Base-by-base conservation (phyloP, 2,113 vertebrate species). In the Strigops habroptila region DNA sequence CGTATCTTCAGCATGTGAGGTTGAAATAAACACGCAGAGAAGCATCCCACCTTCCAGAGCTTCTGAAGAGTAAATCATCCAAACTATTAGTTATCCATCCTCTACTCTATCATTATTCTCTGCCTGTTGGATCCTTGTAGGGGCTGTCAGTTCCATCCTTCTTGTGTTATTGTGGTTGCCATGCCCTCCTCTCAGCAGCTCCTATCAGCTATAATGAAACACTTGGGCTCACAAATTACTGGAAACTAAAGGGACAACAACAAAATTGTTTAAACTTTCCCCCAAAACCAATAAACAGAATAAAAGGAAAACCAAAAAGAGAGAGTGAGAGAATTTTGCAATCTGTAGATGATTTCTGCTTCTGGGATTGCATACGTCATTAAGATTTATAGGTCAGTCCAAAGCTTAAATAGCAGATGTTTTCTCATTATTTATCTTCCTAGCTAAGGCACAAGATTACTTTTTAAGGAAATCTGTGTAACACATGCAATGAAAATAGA, bases 341-440 rank as follows among this genome's bases (percentile, higher is more conserved):
- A 92, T 96, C 90, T 95, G 95, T 75, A 91, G 82, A 95, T 88
- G 69, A 96, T 96, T 97, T 94, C 91, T 96, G 77, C 76, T 97
- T 94, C 93, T 95, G 88, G 86, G 59, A 95, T 97, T 86, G 44
- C 44, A 63, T 91, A 76, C 65, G 11, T 93, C 78, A 88, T 94
- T 73, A 93, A 93, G 93, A 94, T 97, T 97, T 91, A 89, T 92
- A 82, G 82, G 83, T 93, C 90, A 97, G 67, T 88, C 68, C 75
- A 78, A 82, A 80, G 67, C 80, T 95, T 98, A 96, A 96, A 94
- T 80, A 97, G 78, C 74, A 97, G 89, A 95, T 94, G 91, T 94
- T 49, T 88, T 95, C 81, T 73, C 84, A 85, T 95, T 97, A 96
- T 97, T 98, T 96, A 91, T 97, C 91, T 96, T 93, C 65, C 70